Evolutionary conservation across 2,797 vertebrate genomes (phyloP), one percentile per base, ranked within the genome.

Genomic region (Ibycter americanus): DNA sequence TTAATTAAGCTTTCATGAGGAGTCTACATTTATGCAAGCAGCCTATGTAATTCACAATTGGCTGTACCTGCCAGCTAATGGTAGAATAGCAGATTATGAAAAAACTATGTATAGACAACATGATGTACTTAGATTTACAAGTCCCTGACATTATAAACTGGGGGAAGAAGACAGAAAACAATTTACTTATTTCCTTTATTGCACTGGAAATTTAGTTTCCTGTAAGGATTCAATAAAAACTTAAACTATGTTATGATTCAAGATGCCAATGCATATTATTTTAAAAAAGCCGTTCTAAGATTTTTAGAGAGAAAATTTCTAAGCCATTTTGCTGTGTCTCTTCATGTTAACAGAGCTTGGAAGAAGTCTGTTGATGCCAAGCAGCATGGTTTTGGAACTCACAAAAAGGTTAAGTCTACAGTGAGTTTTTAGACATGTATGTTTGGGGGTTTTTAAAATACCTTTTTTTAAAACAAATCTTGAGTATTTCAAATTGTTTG

Each of bases 131-230:
- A 16, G 26, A 70, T 73, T 86, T 85, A 54, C 2, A 3, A 87
- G 44, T 17, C 34, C 36, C 9, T 40, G 20, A 51, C 14, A 22
- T 5, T 47, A 79, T 11, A 55, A 80, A 46, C 1, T 3, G 6
- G 3, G 4, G 1, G 0, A 4, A 4, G 3, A 8, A 9, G 14
- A 13, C 12, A 3, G 12, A 15, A 56, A 78, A 67, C 16, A 51
- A 26, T 29, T 29, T 36, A 59, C 32, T 52, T 71, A 31, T 51
- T 81, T 83, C 8, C 49, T 80, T 91, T 56, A 88, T 58, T 25
- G 13, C 8, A 58, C 3, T 49, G 18, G 80, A 90, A 90, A 81
- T 3, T 20, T 21, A 68, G 6, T 21, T 93, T 84, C 22, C 29
- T 46, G 34, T 11, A 82, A 78, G 14, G 26, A 59, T 32, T 82